Evolutionary conservation across 2,113 vertebrate genomes (phyloP).

Genomic region (Brachyhypopomus gauderio): DNA sequence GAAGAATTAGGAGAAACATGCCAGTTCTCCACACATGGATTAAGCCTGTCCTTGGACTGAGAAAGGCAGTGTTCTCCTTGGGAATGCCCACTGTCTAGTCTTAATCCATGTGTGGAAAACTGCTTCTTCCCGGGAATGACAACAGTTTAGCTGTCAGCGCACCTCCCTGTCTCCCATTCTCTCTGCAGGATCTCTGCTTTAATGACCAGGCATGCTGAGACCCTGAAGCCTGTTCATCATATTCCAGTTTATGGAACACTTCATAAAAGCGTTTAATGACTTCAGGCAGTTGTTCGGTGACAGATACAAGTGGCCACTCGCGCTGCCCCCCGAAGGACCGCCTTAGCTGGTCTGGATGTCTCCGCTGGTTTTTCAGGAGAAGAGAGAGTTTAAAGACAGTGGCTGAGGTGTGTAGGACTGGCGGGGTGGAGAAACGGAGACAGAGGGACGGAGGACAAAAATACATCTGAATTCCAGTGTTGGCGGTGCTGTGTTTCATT

Average conservation of each 20-base stretch:
- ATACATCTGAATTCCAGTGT: not conserved
- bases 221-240: conserved; percentile 15
- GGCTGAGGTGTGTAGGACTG: not conserved
- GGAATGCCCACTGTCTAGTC: not conserved
- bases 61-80: not conserved
- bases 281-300: conserved; percentile 13
- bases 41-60: not conserved
- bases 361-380: not conserved
- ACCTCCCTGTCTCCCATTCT: conserved; percentile 10
- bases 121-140: conserved; percentile 1
- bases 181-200: conserved; percentile 27
- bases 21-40: not conserved
- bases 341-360: not conserved
- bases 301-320: conserved; percentile 5
- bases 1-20: too few relatives aligned
- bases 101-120: conserved; percentile 6
- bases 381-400: not conserved
- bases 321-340: not conserved
- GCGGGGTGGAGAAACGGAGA: not conserved
- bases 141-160: not conserved
- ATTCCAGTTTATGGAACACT: conserved; percentile 39
- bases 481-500: conserved; percentile 38
- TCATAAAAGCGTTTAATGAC: conserved; percentile 33
- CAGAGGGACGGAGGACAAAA: not conserved
- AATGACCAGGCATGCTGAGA: conserved; percentile 26